Evolutionary conservation across 2,888 invertebrate genomes (phyloP), one percentile per base, ranked within the genome.

Genomic region (Eurytoma californica): DNA sequence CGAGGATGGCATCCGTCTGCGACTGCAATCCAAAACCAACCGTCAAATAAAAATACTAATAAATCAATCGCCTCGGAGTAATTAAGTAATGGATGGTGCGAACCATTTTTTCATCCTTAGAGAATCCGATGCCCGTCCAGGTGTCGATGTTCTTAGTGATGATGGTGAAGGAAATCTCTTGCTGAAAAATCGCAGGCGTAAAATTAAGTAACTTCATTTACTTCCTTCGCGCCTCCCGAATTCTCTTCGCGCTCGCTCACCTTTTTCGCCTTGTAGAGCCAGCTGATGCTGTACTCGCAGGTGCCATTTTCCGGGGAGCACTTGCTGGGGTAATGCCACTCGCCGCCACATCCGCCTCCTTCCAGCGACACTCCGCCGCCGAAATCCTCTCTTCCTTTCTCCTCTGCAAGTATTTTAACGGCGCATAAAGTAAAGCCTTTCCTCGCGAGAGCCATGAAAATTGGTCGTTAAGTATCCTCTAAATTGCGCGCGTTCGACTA

Each of bases 71-170:
- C 3, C 0, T 14, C 4, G 18, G 13, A 12, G 2, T n/a, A 66
- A 60, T 30, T 7, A 53, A 16, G 9, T 67, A 39, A 39, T 1
- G 39, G 9, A 39, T 39, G 9, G 3, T 3, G 84, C 90, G 90
- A 89, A 95, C 95, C 97, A 97, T 97, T 89, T 93, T 95, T 83
- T 93, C 94, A 86, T 97, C 94, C 80, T 96, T 92, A 69, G 96
- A 96, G 88, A 97, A 97, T 0, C 95, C 97, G 80, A 97, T 96
- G 0, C 97, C 97, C 0, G 97, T 97, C 97, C 97, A 97, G 12
- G 93, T 92, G 82, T 95, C 94, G 1, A 94, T 94, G 84, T 96
- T 93, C 55, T 92, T 94, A 0, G 97, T 97, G 61, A 93, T 93
- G 68, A 97, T 94, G 0, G 95, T 95, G 91, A 97, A 97, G 65